These are phyloP conservation scores for Neogale vison DNA, from an alignment of 2,113 vertebrate species.

Conservation along the genomic window DNA sequence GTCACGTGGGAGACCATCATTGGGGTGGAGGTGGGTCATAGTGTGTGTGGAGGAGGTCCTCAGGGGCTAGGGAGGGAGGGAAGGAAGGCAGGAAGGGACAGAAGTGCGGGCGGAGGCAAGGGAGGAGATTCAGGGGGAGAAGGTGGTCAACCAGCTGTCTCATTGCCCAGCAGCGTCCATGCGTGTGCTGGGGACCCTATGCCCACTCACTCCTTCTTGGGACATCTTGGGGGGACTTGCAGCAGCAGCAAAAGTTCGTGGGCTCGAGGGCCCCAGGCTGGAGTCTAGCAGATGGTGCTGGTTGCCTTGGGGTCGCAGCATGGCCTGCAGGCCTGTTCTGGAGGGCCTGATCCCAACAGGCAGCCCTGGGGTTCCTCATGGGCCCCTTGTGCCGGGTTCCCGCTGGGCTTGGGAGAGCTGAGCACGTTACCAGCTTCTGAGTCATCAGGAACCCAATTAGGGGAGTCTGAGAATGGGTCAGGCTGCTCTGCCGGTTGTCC, in stretches of 20 bases:
- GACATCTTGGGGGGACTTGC: too few species aligned
- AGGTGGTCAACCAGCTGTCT: background rate
- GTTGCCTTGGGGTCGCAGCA: background rate
- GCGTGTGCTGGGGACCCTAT: background rate
- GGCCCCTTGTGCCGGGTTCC: fast-evolving
- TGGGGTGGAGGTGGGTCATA: too few species aligned
- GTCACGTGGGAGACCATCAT: fast-evolving
- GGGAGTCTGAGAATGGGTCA: conserved; percentile 68
- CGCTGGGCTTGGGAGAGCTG: background rate
- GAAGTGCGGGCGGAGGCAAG: fast-evolving
- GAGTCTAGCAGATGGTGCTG: fast-evolving
- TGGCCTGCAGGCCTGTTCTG: background rate
- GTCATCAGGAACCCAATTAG: conserved; percentile 79
- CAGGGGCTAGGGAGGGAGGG: background rate
- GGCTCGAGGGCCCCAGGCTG: background rate
- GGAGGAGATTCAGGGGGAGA: background rate
- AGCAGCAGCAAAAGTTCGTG: too few species aligned
- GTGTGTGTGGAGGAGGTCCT: background rate
- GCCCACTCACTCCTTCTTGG: fast-evolving
- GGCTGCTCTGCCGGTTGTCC: conserved; percentile 39
- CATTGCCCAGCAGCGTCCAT: fast-evolving
- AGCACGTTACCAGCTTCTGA: conserved; percentile 41
- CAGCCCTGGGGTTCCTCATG: background rate
- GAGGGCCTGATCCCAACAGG: background rate
- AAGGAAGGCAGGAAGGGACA: background rate